Base-by-base conservation (phyloP, 1,140 invertebrate genomes). In the Pachypeltis micranthus region DNA sequence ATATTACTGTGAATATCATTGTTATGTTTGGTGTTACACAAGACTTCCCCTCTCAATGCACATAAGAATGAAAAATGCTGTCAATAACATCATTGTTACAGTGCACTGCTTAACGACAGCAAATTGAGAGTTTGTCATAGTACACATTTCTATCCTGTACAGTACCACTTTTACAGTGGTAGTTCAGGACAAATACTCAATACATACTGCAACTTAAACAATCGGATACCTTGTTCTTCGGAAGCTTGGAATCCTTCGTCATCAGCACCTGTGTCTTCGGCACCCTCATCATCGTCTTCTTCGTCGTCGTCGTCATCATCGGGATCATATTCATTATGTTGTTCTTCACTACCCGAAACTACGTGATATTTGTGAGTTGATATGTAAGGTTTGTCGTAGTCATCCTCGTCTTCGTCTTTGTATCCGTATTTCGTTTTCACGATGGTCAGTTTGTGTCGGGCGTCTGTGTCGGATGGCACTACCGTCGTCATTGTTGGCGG, bases 301-400 rank as follows among this genome's bases (percentile, higher is more conserved):
- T 60, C 62, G 2, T 67, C 64, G 16, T 66, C 62, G 29, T 67
- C 65, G 59, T 69, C 68, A 25, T 71, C 71, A 60, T 71, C 70
- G 3, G 70, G 66, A 19, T 73, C 70, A 19, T 70, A 65, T 26
- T 74, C 73, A 34, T 69, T 70, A 1, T 73, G 68, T 3, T 72
- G 70, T 1, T 77, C 58, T 61, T 71, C 74, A 16, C 68, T 67
- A 56, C 73, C 69, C 16, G 70, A 69, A 7, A 75, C 72, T 23
- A 73, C 73, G 23, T 73, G 71, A 23, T 72, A 70, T 24, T 72
- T 70, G 31, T 76, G 74, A 27, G 12, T 51, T 4, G 47, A 14
- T 21, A 51, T 16, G 47, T 51, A 51, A 51, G 47, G 47, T 21
- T 21, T 51, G 47, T 51, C 21, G 4, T 16, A 10, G 7, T 73